Conservation (phyloP, 2,113 vertebrate genomes). For the Grammomys dolichurus region DNA sequence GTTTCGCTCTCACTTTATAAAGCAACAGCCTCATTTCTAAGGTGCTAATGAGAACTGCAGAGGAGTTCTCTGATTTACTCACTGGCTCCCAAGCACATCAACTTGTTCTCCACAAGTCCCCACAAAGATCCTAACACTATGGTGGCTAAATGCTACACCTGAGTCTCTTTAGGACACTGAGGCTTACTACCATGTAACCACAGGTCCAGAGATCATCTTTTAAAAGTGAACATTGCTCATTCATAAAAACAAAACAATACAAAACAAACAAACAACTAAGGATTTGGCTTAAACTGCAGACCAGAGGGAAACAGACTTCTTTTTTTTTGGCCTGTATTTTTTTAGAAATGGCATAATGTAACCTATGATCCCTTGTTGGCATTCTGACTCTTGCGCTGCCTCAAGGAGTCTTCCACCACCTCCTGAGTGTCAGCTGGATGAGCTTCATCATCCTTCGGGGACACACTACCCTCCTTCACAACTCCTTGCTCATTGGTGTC, state of each 20-base stretch:
- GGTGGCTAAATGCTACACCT: slow-evolving; percentile 83
- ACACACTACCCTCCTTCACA: slow-evolving; percentile 83
- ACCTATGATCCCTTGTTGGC: slow-evolving; percentile 78
- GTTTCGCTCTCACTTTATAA: neutral
- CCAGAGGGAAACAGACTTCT: slow-evolving; percentile 43
- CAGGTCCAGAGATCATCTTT: slow-evolving; percentile 66
- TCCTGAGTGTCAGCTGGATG: slow-evolving; percentile 61
- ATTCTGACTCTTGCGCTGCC: slow-evolving; percentile 88
- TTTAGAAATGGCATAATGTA: neutral
- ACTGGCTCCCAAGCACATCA: neutral
- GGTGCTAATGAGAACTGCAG: neutral
- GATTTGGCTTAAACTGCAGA: slow-evolving; percentile 83
- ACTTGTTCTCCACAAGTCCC: neutral
- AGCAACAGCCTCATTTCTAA: neutral
- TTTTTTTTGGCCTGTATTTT: slow-evolving; percentile 84
- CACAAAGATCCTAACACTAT: slow-evolving; percentile 16
- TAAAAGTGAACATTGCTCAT: slow-evolving; percentile 76
- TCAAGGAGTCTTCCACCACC: slow-evolving; percentile 83
- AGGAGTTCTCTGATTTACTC: neutral
- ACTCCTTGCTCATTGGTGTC: slow-evolving; percentile 74
- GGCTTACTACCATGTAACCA: slow-evolving; percentile 63
- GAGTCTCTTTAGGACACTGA: slow-evolving; percentile 61
- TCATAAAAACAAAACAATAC: slow-evolving; percentile 42
- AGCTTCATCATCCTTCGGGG: slow-evolving; percentile 81
- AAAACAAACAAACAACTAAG: slow-evolving; percentile 56